A percentile compares a stretch with the other conserved stretches of the same genome.
phyloP scores from a whole-genome alignment of 1,140 invertebrate species.

The Leptopilina boulardi region DNA sequence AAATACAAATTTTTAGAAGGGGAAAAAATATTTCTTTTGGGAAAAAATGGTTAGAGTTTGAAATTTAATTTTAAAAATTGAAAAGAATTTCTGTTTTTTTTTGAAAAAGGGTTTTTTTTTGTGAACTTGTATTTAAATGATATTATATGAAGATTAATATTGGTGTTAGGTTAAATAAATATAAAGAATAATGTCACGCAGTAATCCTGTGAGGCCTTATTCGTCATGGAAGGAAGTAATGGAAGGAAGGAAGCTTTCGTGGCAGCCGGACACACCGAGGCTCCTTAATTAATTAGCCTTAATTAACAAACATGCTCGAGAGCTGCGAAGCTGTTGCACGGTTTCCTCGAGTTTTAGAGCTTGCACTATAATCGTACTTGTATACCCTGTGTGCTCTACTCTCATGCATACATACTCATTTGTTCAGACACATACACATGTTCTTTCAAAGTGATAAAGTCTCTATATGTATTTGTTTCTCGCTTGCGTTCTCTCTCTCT shows the following conservation, averaged over 20 bases:
- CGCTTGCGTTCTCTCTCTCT: not conserved
- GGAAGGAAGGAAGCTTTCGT: slow-evolving; percentile 43
- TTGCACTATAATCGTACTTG: slow-evolving; percentile 2
- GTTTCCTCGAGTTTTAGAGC: slow-evolving; percentile 47
- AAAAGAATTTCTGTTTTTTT: too few relatives aligned
- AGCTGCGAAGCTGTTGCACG: slow-evolving; percentile 58
- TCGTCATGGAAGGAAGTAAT: slow-evolving; percentile 47
- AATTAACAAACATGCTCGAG: slow-evolving; percentile 71
- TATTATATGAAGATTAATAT: too few relatives aligned
- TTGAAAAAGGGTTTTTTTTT: too few relatives aligned
- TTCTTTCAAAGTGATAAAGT: slow-evolving; percentile 10
- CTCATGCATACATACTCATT: not conserved
- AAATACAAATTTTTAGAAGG: too few relatives aligned
- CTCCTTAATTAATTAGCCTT: slow-evolving; percentile 73
- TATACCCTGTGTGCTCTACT: too few relatives aligned
- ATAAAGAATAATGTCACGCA: slow-evolving; percentile 48
- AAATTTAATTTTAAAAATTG: too few relatives aligned
- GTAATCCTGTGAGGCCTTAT: slow-evolving; percentile 54
- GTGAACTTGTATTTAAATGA: too few relatives aligned
- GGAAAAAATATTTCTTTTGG: too few relatives aligned
- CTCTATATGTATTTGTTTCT: not conserved
- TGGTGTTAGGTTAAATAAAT: too few relatives aligned
- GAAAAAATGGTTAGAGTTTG: too few relatives aligned
- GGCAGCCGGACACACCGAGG: slow-evolving; percentile 57
- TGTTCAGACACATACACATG: not conserved